These are phyloP conservation scores for Mellilla xanthometata DNA, from an alignment of 2,888 invertebrate species.

Conservation along the genomic window DNA sequence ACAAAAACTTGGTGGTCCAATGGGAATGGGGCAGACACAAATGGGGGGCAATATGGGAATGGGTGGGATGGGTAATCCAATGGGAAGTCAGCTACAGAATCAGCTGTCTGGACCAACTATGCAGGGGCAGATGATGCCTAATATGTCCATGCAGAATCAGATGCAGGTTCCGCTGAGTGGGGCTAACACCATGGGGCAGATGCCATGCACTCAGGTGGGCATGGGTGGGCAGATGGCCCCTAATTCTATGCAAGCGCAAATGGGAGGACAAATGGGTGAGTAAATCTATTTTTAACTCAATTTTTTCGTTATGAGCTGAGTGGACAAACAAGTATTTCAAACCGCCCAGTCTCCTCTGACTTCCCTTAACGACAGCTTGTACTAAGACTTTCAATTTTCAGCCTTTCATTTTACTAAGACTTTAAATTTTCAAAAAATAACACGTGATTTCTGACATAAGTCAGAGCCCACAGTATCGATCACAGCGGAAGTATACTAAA, in stretches of 20 bases:
- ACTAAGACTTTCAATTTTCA: too few species aligned
- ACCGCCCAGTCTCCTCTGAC: too few species aligned
- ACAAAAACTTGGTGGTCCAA: slow-evolving; percentile 80
- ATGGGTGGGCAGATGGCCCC: slow-evolving; percentile 75
- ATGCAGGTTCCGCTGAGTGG: slow-evolving; percentile 71
- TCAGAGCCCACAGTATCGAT: too few species aligned
- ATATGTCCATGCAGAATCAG: slow-evolving; percentile 65
- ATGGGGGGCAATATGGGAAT: slow-evolving; percentile 81
- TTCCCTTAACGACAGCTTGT: too few species aligned
- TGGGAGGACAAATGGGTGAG: slow-evolving; percentile 76
- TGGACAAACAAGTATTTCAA: too few species aligned
- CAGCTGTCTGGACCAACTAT: slow-evolving; percentile 26
- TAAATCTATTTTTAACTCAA: too few species aligned
- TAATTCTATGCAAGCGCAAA: slow-evolving; percentile 58
- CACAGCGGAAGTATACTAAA: too few species aligned
- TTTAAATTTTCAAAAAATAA: too few species aligned
- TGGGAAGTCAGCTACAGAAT: slow-evolving; percentile 70
- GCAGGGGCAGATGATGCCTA: slow-evolving; percentile 75
- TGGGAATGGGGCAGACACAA: slow-evolving; percentile 82
- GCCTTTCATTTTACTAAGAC: too few species aligned
- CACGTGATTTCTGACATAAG: too few species aligned
- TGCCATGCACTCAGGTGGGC: slow-evolving; percentile 73
- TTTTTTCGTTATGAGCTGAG: neutral
- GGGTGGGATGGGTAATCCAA: slow-evolving; percentile 71
- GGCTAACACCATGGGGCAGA: slow-evolving; percentile 62